Evolutionary conservation across 1,140 invertebrate genomes (phyloP).

Genomic region (Macrobrachium nipponense): DNA sequence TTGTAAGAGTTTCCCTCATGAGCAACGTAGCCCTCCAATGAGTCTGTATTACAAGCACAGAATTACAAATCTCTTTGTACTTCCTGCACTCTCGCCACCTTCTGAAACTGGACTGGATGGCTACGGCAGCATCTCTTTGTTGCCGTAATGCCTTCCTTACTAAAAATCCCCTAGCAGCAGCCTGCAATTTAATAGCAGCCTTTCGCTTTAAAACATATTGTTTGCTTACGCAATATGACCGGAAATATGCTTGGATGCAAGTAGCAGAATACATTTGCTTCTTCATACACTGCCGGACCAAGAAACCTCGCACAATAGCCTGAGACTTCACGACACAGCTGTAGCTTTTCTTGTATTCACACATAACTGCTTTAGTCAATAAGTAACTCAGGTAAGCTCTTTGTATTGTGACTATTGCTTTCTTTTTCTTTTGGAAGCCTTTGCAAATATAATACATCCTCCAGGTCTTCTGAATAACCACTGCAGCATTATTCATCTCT

Average conservation of each 20-base stretch:
- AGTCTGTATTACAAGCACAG: not conserved
- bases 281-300: constrained; percentile 4
- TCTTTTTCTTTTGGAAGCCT: not conserved
- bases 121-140: constrained; percentile 14
- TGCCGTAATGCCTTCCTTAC: constrained; percentile 1
- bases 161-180: constrained; percentile 44
- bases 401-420: constrained; percentile 10
- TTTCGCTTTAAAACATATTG: constrained; percentile 14
- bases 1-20: constrained; percentile 26
- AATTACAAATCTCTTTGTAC: constrained; percentile 4
- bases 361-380: not conserved
- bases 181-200: constrained; percentile 37
- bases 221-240: constrained; percentile 19
- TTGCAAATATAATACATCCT: constrained; percentile 29
- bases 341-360: not conserved
- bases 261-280: not conserved
- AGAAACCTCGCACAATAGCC: not conserved
- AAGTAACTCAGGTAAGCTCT: constrained; percentile 1
- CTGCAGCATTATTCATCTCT: constrained; percentile 25
- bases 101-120: constrained; percentile 27
- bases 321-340: constrained; percentile 2
- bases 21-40: constrained; percentile 44
- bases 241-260: constrained; percentile 26
- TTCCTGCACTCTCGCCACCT: constrained; percentile 32
- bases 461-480: constrained; percentile 47